Evolutionary conservation across 2,797 vertebrate species (phyloP), one percentile per base, ranked within the genome.

Genomic region (Chelon labrosus): DNA sequence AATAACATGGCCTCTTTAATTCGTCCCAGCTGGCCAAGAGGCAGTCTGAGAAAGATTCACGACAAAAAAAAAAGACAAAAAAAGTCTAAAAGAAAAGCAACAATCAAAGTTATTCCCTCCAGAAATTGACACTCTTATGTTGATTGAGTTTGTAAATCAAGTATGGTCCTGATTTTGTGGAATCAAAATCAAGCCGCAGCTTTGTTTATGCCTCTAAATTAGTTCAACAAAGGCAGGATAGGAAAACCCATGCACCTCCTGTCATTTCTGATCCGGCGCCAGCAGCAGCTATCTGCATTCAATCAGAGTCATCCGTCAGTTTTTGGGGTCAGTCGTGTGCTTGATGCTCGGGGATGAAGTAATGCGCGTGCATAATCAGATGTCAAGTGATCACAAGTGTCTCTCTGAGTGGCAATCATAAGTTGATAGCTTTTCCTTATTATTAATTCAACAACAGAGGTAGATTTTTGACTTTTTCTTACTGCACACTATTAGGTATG

Each of bases 171-270:
- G 37, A 82, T 85, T 78, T 70, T 37, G 54, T 35, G 39, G 47
- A 69, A 61, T 66, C 64, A 73, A 65, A 84, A 51, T 67, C 53
- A 79, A 79, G 71, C 77, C 51, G 9, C 64, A 27, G 70, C 37
- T 71, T 64, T 85, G 75, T 87, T 87, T 86, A 84, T 68, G 64
- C 13, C 52, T 70, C 25, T 27, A 70, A 80, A 89, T 85, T 63
- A 75, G 39, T 71, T 56, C 47, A 59, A 59, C 60, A 70, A 83
- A 82, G 60, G 63, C 69, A 69, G 66, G 68, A 71, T 51, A 64
- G 77, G 69, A 78, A 86, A 80, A 62, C 31, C 65, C 59, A 51
- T 3, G 2, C 49, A 49, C 41, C 58, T 70, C 52, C 54, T 56
- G 62, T 74, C 73, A 69, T 62, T 44, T 82, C 58, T 73, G 80